phyloP scores from a whole-genome alignment of 1,140 invertebrate species.

The Aphidius ervi region DNA sequence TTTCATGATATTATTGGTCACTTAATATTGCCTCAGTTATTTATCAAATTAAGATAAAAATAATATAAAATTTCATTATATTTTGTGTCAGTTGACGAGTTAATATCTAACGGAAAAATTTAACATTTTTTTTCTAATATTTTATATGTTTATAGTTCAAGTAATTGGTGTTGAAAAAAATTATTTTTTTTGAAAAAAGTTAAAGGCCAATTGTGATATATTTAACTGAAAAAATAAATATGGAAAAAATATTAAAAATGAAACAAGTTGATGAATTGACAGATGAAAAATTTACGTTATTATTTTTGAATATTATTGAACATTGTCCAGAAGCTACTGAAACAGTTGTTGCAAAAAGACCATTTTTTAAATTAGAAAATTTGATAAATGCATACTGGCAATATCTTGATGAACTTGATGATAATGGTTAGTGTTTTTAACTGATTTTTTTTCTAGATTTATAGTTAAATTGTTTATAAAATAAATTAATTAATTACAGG shows the following conservation, averaged over 20 bases:
- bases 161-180: too few species aligned
- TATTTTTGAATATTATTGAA: conserved; percentile 65
- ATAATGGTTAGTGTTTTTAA: conserved; percentile 47
- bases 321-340: conserved; percentile 56
- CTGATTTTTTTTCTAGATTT: conserved; percentile 13
- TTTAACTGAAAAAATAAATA: too few species aligned
- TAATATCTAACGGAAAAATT: too few species aligned
- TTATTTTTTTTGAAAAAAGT: too few species aligned
- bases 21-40: too few species aligned
- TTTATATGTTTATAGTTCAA: too few species aligned
- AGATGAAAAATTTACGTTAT: conserved; percentile 56
- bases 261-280: conserved; percentile 55
- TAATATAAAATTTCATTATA: too few species aligned
- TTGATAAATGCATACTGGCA: conserved; percentile 54
- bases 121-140: too few species aligned
- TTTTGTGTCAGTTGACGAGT: too few species aligned
- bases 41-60: too few species aligned
- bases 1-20: too few species aligned
- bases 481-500: conserved; percentile 41
- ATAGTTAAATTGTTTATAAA: neutral
- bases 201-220: too few species aligned
- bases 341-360: conserved; percentile 52
- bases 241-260: conserved; percentile 21
- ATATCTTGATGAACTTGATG: conserved; percentile 57
- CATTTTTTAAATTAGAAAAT: conserved; percentile 53